Evolutionary conservation across 2,113 vertebrate genomes (phyloP).

Genomic region (Cynoglossus semilaevis): DNA sequence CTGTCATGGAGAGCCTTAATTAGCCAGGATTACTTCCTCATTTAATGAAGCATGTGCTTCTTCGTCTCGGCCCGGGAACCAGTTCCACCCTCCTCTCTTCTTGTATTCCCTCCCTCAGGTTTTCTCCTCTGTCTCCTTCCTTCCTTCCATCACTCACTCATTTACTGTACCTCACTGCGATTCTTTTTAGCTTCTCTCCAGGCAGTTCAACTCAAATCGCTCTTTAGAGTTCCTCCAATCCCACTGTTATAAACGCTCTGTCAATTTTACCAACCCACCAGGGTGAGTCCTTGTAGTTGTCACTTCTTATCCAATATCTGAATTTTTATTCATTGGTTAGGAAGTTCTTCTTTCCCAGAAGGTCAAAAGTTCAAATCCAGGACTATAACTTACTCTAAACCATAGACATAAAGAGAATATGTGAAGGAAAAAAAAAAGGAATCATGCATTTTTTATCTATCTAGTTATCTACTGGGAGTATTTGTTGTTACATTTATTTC

Average conservation of each 20-base stretch:
- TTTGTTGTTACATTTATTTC: too few species aligned
- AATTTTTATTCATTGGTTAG: too few species aligned
- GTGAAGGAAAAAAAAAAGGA: too few species aligned
- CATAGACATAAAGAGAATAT: too few species aligned
- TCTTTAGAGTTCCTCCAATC: constrained; percentile 57
- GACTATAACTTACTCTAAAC: too few species aligned
- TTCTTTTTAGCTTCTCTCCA: constrained; percentile 47
- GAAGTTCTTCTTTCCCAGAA: too few species aligned
- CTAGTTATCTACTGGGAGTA: too few species aligned
- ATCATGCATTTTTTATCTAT: too few species aligned
- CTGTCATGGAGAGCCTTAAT: constrained; percentile 81
- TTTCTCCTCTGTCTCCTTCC: constrained; percentile 57
- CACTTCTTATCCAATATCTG: constrained; percentile 8
- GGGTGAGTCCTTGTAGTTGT: constrained; percentile 29
- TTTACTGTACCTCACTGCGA: constrained; percentile 40
- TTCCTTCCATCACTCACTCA: constrained; percentile 45
- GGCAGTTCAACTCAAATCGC: constrained; percentile 46
- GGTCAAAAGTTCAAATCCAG: too few species aligned
- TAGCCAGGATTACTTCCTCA: constrained; percentile 80
- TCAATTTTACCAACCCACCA: constrained; percentile 62
- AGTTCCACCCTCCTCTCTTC: constrained; percentile 60
- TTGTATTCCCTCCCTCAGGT: constrained; percentile 42
- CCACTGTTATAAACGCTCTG: constrained; percentile 59
- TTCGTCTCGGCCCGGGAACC: constrained; percentile 72
- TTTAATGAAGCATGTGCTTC: constrained; percentile 77